Percentiles rank a stretch among this genome's conserved stretches.
phyloP scores from a whole-genome alignment of 2,888 invertebrate species.

The Xestia c-nigrum region DNA sequence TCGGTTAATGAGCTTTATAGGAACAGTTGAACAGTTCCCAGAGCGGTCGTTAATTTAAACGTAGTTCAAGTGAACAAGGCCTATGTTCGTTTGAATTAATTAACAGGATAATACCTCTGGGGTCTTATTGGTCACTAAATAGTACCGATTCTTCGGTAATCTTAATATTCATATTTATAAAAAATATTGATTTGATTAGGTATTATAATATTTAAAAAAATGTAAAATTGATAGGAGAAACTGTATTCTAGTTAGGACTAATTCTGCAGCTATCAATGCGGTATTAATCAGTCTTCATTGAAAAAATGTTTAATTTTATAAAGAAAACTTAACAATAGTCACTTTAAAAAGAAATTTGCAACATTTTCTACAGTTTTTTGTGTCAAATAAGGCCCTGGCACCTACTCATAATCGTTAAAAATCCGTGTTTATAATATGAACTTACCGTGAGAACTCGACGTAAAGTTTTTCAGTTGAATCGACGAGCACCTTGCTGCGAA shows the following conservation, averaged over 20 bases:
- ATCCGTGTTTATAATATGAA: conserved; percentile 55
- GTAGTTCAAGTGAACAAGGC: conserved; percentile 18
- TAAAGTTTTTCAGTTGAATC: conserved; percentile 79
- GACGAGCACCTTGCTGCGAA: conserved; percentile 69
- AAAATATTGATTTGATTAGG: background rate
- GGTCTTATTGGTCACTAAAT: background rate
- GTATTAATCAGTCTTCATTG: background rate
- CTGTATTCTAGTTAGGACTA: background rate
- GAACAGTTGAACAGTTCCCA: conserved; percentile 16
- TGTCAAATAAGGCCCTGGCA: background rate
- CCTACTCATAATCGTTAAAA: background rate
- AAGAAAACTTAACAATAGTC: background rate
- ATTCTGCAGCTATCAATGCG: background rate
- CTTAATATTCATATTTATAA: background rate
- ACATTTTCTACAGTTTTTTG: background rate
- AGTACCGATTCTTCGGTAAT: background rate
- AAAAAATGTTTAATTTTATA: background rate
- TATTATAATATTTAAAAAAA: background rate
- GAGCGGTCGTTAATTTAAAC: background rate
- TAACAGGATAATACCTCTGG: background rate
- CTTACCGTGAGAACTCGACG: conserved; percentile 84
- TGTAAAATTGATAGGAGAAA: background rate
- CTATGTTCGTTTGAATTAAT: background rate
- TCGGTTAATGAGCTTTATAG: conserved; percentile 20
- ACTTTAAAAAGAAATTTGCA: background rate